Base-by-base conservation (phyloP, 2,888 invertebrate genomes). In the Scrobipalpa costella region DNA sequence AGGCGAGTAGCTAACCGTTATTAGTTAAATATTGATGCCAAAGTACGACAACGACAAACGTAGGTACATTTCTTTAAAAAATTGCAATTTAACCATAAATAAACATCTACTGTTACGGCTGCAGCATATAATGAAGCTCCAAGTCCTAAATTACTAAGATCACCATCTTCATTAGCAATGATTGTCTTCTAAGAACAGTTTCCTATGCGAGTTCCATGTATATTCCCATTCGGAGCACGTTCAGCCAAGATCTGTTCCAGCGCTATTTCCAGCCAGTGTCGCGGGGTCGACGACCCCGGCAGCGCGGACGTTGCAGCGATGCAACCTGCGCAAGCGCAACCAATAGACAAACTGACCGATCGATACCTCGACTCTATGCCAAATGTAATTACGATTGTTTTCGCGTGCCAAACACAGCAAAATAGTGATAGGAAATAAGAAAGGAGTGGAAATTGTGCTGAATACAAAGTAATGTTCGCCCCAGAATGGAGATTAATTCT, bases 281-380 rank as follows among this genome's bases (percentile, higher is more conserved):
- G 67, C 63, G 66, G 74, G 89, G 83, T 80, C 83, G 71, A 77
- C 77, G 77, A 88, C 86, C 88, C 85, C 87, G 85, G 83, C 79
- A 82, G 83, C 74, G 72, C 62, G 47, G 34, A 62, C 57, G 60
- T 27, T 17, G 44, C 44, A 49, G 17, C 15, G 55, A 62, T 52
- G 40, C 55, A 62, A 62, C 79, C 76, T 73, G 81, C 80, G 82
- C 84, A 83, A 59, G 52, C 52, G 44, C 40, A 21, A 50, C 60
- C 47, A 40, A 60, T 63, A 61, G 21, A 77, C 60, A 34, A 34
- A 21, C n/a, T 34, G 8, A 15, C 11, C 55, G 11, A 50, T 55
- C 9, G 34, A 55, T 55, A 33, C 13, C 21, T 21, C n/a, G 21
- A 49, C 60, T 49, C 33, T 60, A 60, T 72, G 69, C 75, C 74